These are phyloP conservation scores for Cabera pusaria DNA, from an alignment of 2,888 invertebrate species.

Conservation along the genomic window DNA sequence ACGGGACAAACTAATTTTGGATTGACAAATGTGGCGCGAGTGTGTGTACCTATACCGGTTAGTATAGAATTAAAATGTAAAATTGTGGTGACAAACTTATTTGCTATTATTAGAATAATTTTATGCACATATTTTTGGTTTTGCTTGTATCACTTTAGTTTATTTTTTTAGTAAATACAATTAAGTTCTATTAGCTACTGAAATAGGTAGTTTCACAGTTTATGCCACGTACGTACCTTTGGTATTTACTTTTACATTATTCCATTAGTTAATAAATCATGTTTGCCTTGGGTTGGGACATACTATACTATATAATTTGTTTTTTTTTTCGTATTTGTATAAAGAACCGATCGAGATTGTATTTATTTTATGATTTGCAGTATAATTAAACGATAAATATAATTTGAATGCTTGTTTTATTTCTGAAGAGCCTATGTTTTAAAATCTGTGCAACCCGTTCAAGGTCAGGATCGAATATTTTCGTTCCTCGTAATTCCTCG, in stretches of 20 bases:
- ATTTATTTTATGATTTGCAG: constrained; percentile 48
- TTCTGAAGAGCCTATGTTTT: constrained; percentile 1
- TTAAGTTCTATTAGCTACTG: too few relatives aligned
- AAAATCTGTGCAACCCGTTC: too few relatives aligned
- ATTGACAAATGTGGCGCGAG: too few relatives aligned
- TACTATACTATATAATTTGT: constrained; percentile 17
- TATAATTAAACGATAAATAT: too few relatives aligned
- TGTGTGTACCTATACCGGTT: too few relatives aligned
- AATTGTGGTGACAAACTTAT: too few relatives aligned
- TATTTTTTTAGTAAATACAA: constrained; percentile 1
- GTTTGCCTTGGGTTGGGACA: constrained; percentile 35
- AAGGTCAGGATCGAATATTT: too few relatives aligned
- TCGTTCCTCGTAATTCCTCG: too few relatives aligned
- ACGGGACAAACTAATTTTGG: too few relatives aligned
- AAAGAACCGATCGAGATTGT: constrained; percentile 59
- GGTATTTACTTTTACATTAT: constrained; percentile 26
- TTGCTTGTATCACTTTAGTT: constrained; percentile 21
- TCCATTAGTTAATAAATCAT: constrained; percentile 27
- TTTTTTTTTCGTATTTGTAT: constrained; percentile 1
- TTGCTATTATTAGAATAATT: constrained; percentile 9
- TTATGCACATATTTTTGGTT: constrained; percentile 18
- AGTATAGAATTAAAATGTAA: too few relatives aligned
- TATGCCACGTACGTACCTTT: too few relatives aligned
- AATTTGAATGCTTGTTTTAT: constrained; percentile 10
- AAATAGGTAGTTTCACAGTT: too few relatives aligned